Evolutionary conservation across 2,888 invertebrate genomes (phyloP).

Genomic region (Xanthia togata): DNA sequence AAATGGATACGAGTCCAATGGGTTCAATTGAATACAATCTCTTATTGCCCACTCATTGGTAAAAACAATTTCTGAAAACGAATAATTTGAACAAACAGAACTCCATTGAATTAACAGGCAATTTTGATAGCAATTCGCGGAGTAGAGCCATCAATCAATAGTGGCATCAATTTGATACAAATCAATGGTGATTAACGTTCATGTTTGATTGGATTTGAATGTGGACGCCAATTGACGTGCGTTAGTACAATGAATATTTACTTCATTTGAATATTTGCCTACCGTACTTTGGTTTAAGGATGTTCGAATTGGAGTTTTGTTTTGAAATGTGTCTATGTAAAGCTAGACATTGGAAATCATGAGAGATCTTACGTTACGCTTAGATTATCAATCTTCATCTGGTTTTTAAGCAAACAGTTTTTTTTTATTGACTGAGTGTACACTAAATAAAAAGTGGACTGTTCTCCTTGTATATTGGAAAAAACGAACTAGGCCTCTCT

Average conservation of each 20-base stretch:
- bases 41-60: background rate
- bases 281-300: conserved; percentile 21
- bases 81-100: conserved; percentile 5
- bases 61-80: conserved; percentile 22
- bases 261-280: conserved; percentile 53
- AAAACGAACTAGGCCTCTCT: background rate
- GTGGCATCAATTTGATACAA: conserved; percentile 56
- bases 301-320: background rate
- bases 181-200: conserved; percentile 60
- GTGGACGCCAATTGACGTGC: conserved; percentile 43
- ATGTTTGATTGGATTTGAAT: conserved; percentile 65
- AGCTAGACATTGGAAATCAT: background rate
- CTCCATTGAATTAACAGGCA: conserved; percentile 25
- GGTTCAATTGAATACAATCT: conserved; percentile 3
- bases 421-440: no score
- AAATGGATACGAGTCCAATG: background rate
- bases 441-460: background rate
- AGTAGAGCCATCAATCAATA: conserved; percentile 25
- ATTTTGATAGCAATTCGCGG: conserved; percentile 24
- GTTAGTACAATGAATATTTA: conserved; percentile 49
- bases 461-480: background rate
- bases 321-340: background rate
- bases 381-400: background rate
- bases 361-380: background rate
- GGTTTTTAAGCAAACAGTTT: background rate